Base-by-base conservation (phyloP, 2,888 invertebrate species). In the Lochmaea crataegi region DNA sequence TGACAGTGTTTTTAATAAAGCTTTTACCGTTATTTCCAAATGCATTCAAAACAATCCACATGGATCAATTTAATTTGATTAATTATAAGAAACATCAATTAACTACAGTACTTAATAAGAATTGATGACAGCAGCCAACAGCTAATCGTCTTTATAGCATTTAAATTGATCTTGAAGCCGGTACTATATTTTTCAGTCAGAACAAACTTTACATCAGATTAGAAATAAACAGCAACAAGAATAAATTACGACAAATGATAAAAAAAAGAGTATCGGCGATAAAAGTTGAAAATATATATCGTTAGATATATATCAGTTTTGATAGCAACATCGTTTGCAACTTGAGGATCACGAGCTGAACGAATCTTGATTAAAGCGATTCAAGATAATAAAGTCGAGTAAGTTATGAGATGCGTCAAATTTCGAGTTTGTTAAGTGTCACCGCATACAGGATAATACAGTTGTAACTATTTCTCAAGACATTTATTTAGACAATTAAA, bases 361-460 rank as follows among this genome's bases (percentile, higher is more conserved):
- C 18, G 53, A 53, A 57, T 67, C 67, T 57, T 57, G 57, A 67
- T 57, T 67, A 42, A 67, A 56, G 22, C 38, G 67, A 42, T 58
- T 57, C 42, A 32, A 67, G 53, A 57, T 67, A 56, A 66, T 66
- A 66, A 66, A 66, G 53, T 32, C 32, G 65, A 45, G 14, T 51
- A 65, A 65, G 22, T 65, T 65, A 65, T 65, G 65, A 65, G 65
- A 18, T 18, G 65, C 42, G 65, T 48, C 65, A 45, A 48, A 65
- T 48, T 48, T 48, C n/a, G n/a, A 48, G n/a, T 48, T 48, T 48
- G n/a, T n/a, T n/a, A n/a, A n/a, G n/a, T 48, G 0, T 6, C 48
- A 2, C n/a, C 2, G 14, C 48, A 48, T n/a, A 48, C 48, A 48
- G n/a, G 48, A n/a, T 48, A 48, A 42, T 48, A 22, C 48, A 65